Conservation (phyloP, 2,888 invertebrate species). For the Melipona bicolor region DNA sequence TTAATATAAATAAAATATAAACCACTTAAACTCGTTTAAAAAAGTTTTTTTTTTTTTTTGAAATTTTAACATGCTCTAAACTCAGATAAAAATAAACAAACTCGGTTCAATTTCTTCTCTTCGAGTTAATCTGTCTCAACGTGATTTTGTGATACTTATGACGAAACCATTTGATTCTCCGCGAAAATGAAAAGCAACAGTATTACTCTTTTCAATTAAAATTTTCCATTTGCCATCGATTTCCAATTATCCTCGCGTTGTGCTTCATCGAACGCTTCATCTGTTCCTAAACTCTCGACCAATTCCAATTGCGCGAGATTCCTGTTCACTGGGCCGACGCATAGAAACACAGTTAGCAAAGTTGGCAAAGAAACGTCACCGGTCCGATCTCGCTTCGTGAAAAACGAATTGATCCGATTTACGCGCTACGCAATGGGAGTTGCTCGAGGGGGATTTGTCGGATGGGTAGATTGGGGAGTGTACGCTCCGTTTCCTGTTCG, state of each 20-base stretch:
- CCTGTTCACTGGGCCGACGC: slow-evolving; percentile 21
- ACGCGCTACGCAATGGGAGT: slow-evolving; percentile 4
- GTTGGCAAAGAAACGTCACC: slow-evolving; percentile 26
- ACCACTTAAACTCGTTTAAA: no score
- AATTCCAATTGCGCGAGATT: slow-evolving; percentile 52
- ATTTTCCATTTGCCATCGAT: background rate
- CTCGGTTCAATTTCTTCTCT: background rate
- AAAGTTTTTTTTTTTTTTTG: no score
- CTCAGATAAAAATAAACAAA: background rate
- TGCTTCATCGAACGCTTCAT: no score
- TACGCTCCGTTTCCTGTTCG: slow-evolving; percentile 20
- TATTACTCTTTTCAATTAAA: background rate
- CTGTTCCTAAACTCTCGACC: background rate
- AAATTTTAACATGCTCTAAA: no score
- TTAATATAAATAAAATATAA: no score
- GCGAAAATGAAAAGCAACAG: background rate
- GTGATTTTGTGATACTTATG: background rate
- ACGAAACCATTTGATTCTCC: background rate
- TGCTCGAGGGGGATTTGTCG: background rate
- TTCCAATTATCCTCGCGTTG: background rate
- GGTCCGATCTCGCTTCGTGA: slow-evolving; percentile 19
- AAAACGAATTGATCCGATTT: slow-evolving; percentile 29
- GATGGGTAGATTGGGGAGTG: background rate
- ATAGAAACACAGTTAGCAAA: slow-evolving; percentile 29
- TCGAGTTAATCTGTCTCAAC: background rate